Evolutionary conservation across 2,888 invertebrate genomes (phyloP).

Genomic region (Sialis lutaria): DNA sequence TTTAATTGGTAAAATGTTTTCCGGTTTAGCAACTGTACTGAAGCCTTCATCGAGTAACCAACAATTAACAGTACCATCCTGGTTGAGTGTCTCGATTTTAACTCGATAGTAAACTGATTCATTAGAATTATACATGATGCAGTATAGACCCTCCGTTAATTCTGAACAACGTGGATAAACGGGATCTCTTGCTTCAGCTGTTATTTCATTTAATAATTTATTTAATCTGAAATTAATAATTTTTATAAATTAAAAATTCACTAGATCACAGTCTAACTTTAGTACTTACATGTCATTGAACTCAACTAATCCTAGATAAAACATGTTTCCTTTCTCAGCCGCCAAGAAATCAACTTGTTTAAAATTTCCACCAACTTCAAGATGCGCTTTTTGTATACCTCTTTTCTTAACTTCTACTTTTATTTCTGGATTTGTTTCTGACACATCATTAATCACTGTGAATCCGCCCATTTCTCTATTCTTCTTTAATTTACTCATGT

Average conservation of each 20-base stretch:
- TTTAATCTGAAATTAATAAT: too few species aligned
- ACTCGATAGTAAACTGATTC: neutral
- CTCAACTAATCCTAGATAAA: neutral
- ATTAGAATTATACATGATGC: neutral
- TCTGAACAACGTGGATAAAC: neutral
- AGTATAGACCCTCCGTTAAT: neutral
- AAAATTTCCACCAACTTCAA: neutral
- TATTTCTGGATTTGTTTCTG: neutral
- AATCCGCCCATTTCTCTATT: neutral
- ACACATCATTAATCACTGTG: neutral
- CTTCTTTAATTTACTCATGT: neutral
- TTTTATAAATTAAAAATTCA: too few species aligned
- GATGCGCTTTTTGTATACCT: neutral
- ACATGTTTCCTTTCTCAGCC: neutral
- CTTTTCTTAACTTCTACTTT: neutral
- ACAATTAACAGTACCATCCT: neutral
- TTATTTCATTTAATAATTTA: neutral
- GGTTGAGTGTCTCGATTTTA: neutral
- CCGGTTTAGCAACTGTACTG: neutral
- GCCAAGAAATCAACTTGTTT: constrained; percentile 1
- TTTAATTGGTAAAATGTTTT: neutral
- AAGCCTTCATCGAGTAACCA: constrained; percentile 3
- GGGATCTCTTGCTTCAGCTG: neutral
- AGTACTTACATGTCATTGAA: neutral
- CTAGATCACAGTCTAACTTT: too few species aligned